Conservation (phyloP, 2,797 vertebrate species). For the Bothrops alternatus region DNA sequence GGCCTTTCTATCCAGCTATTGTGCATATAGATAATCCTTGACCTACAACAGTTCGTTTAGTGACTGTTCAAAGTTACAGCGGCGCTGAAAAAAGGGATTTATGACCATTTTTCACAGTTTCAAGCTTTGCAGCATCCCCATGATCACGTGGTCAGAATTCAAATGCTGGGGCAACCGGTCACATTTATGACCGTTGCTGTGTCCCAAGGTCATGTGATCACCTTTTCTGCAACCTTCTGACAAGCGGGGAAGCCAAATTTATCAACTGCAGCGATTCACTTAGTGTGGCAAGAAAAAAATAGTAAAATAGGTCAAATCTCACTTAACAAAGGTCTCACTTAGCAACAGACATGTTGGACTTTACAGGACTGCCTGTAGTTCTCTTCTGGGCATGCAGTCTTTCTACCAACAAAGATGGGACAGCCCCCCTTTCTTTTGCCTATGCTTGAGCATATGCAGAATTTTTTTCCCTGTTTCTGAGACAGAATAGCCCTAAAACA, state of each 20-base stretch:
- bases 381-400: not conserved
- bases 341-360: too few relatives aligned
- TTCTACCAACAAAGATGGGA: not conserved
- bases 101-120: not conserved
- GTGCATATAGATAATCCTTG: not conserved
- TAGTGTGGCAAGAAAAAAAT: too few relatives aligned
- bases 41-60: not conserved
- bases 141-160: too few relatives aligned
- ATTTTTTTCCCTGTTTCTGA: not conserved
- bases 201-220: too few relatives aligned
- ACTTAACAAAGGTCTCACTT: too few relatives aligned
- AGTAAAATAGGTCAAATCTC: too few relatives aligned
- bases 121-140: too few relatives aligned
- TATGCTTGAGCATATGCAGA: not conserved
- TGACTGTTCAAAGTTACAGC: not conserved
- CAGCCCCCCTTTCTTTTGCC: not conserved
- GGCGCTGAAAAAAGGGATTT: not conserved
- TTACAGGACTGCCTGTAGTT: not conserved
- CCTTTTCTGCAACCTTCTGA: too few relatives aligned
- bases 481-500: not conserved
- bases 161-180: too few relatives aligned
- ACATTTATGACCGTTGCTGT: too few relatives aligned
- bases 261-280: too few relatives aligned
- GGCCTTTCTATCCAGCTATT: not conserved
- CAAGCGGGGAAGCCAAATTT: too few relatives aligned